A percentile compares a stretch with the other conserved stretches of the same genome.
These are phyloP conservation scores for Amphipoea lucens DNA, from an alignment of 2,888 invertebrate species.

Conservation along the genomic window DNA sequence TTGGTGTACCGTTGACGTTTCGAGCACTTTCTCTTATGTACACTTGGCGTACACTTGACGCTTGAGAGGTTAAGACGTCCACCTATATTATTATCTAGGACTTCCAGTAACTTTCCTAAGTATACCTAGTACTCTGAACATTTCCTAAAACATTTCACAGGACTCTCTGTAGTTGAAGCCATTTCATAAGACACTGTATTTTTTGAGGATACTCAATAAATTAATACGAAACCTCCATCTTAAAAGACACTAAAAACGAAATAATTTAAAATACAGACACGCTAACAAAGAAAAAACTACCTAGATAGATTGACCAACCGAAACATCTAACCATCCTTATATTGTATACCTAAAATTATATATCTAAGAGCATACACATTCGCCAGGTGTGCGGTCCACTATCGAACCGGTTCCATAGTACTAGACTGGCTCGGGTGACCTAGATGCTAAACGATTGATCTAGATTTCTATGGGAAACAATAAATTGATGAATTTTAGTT, in stretches of 20 bases:
- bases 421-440: constrained; percentile 36
- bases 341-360: background rate
- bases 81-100: background rate
- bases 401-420: constrained; percentile 39
- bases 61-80: background rate
- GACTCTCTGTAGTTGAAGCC: background rate
- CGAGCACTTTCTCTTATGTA: too few species aligned
- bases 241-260: background rate
- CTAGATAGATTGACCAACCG: background rate
- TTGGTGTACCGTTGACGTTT: too few species aligned
- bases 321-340: background rate
- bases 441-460: constrained; percentile 32
- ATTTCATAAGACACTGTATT: background rate
- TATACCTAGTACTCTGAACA: background rate
- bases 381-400: constrained; percentile 37
- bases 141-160: background rate
- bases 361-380: constrained; percentile 8
- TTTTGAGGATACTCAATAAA: background rate
- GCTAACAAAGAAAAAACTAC: background rate
- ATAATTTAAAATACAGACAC: background rate
- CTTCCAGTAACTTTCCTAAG: background rate
- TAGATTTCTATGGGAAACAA: constrained; percentile 38
- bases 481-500: background rate
- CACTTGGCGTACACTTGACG: too few species aligned
- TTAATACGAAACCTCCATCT: background rate